Percentiles rank a stretch among this genome's conserved stretches.
Conservation (phyloP, 2,113 vertebrate species). For the Galbula dea region DNA sequence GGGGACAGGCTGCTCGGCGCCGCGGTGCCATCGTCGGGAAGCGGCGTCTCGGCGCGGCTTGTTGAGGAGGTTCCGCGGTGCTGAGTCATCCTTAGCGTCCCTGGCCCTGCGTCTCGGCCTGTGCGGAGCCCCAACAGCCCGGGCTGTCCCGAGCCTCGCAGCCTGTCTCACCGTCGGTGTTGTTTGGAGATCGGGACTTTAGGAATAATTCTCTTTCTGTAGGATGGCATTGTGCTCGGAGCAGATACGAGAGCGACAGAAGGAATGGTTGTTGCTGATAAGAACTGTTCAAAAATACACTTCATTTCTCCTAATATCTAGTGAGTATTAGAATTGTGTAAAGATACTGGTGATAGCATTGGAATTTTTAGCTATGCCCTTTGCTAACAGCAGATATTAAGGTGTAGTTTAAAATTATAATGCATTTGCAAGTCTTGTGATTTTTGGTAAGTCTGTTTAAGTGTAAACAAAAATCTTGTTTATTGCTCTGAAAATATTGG, state of each 20-base stretch:
- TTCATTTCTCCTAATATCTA: slow-evolving; percentile 97
- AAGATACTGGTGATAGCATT: rapidly evolving
- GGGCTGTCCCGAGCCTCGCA: no score
- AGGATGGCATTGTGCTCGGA: slow-evolving; percentile 93
- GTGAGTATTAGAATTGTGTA: slow-evolving; percentile 66
- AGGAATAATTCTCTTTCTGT: background rate
- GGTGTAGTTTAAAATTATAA: rapidly evolving
- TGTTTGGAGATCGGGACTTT: rapidly evolving
- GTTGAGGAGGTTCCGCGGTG: background rate
- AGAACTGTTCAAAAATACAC: slow-evolving; percentile 98
- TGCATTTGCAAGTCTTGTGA: background rate
- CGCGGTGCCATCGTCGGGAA: background rate
- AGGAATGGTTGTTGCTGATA: slow-evolving; percentile 95
- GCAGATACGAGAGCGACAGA: slow-evolving; percentile 95
- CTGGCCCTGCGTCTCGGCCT: background rate
- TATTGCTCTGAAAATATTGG: background rate
- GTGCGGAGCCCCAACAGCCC: background rate
- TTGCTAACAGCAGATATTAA: background rate
- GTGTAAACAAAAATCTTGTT: no score
- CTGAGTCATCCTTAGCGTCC: background rate
- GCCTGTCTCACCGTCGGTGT: rapidly evolving
- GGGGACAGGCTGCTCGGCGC: background rate
- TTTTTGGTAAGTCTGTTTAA: no score
- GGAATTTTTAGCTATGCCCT: rapidly evolving
- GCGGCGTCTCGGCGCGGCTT: background rate